A percentile compares a stretch with the other conserved stretches of the same genome.
Conservation (phyloP, 2,113 vertebrate species). For the Xiphophorus couchianus region DNA sequence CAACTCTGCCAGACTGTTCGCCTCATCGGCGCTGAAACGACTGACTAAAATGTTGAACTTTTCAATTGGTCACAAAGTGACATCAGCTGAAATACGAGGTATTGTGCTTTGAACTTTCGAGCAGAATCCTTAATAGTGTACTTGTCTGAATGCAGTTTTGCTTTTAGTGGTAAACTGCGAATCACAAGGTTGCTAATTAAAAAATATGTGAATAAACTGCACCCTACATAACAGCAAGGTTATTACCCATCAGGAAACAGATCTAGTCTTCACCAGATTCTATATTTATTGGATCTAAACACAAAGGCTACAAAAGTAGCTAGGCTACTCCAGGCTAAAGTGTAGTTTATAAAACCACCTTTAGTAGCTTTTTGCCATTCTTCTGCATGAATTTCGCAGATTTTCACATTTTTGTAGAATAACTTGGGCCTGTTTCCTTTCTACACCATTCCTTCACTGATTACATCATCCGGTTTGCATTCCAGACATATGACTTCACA, state of each 20-base stretch:
- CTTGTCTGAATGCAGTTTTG: neutral
- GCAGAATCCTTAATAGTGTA: neutral
- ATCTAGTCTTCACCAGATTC: neutral
- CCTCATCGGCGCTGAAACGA: constrained; percentile 5
- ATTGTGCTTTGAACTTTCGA: neutral
- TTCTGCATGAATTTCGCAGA: too few relatives aligned
- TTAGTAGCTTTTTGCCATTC: too few relatives aligned
- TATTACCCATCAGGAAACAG: neutral
- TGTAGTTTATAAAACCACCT: too few relatives aligned
- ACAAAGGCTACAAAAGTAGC: neutral
- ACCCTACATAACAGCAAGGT: neutral
- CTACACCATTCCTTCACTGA: too few relatives aligned
- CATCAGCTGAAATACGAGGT: constrained; percentile 1
- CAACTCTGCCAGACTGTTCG: constrained; percentile 15
- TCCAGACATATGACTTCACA: too few relatives aligned
- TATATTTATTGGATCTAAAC: neutral
- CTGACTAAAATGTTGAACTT: constrained; percentile 16
- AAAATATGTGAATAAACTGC: neutral
- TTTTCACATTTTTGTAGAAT: too few relatives aligned
- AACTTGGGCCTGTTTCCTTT: too few relatives aligned
- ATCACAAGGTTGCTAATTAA: neutral
- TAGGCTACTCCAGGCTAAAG: neutral
- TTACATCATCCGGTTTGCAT: too few relatives aligned
- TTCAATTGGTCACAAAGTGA: constrained; percentile 20
- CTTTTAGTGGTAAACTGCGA: neutral